Base-by-base conservation (phyloP, 2,888 invertebrate genomes). In the Acleris literana region DNA sequence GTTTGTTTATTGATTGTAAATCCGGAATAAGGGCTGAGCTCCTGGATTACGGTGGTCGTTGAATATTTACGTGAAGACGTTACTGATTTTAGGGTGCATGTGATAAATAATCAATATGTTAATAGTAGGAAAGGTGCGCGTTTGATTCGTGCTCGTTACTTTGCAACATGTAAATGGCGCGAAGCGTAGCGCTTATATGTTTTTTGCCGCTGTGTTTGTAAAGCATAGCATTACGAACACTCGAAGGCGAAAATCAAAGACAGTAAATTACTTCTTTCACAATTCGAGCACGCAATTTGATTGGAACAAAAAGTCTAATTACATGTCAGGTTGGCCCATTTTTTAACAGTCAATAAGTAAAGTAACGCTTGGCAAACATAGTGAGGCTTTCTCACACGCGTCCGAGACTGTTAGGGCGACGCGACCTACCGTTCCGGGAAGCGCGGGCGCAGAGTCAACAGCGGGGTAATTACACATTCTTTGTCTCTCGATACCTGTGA, bases 401-500 rank as follows among this genome's bases (percentile, higher is more conserved):
- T 6, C 29, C 13, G 49, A 25, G 25, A 22, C 44, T 44, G 52
- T 17, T 43, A 29, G 46, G 44, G 33, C 53, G 49, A 58, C 18
- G 56, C 56, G 22, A 22, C 57, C 66, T 61, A 52, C 66, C 52
- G 66, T 66, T 66, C 66, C 61, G 53, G 66, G 66, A 66, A 66
- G 61, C 65, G 59, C 60, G 46, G 46, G 56, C 43, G 66, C 53
- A 46, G 57, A 54, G 61, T 49, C 48, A 18, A 59, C 49, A 61
- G 61, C 56, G 53, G 39, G 13, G 29, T 52, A 60, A 56, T 58
- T 58, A 62, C 51, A 67, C 59, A 63, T 58, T 81, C 86, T 85
- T 88, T 88, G 87, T 87, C 83, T 84, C 73, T 73, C 72, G 71
- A 70, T 74, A 76, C 72, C 76, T 77, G 81, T 80, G 79, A 76